Base-by-base conservation (phyloP, 2,113 vertebrate genomes). In the Tachysurus fulvidraco region DNA sequence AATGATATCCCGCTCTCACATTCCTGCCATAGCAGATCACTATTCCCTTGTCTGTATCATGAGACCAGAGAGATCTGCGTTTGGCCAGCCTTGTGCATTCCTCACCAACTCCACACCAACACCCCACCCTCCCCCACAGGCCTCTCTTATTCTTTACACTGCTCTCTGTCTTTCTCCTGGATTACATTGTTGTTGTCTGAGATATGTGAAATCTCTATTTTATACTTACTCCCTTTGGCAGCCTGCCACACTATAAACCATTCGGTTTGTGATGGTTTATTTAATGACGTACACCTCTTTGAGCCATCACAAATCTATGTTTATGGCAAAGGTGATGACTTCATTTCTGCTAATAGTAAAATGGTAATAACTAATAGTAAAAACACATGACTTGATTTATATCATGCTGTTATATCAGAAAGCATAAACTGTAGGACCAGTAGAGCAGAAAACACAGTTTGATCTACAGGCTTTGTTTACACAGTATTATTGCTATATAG, bases 1-100 rank as follows among this genome's bases (percentile, higher is more conserved):
- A 93, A 94, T 91, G 90, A 93, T 93, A 94, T 94, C 92, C 93
- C 90, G 89, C 90, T 88, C 87, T 92, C 84, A 74, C 94, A 94
- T 94, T 94, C 93, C 91, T 92, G 85, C 90, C 93, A 91, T 91
- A 90, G 88, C 85, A 83, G 65, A 91, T 93, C 91, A 92, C 89
- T 89, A 92, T 92, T 93, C 91, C 88, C 89, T 90, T 85, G 91
- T 92, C 91, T 90, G 90, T 91, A 88, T 90, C 89, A 85, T 4
- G 3, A 90, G 90, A 92, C 93, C 87, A 64, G 87, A 83, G 90
- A 80, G 89, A 60, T 86, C 65, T 71, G 90, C 90, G 87, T 89
- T 90, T 90, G 92, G 90, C 92, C 88, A 54, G 55, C 83, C 62
- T 83, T 17, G 12, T 89, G 76, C 93, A 93, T 94, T 94, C 93